Base-by-base conservation (phyloP, 2,797 vertebrate species). In the Gallinago stenura region DNA sequence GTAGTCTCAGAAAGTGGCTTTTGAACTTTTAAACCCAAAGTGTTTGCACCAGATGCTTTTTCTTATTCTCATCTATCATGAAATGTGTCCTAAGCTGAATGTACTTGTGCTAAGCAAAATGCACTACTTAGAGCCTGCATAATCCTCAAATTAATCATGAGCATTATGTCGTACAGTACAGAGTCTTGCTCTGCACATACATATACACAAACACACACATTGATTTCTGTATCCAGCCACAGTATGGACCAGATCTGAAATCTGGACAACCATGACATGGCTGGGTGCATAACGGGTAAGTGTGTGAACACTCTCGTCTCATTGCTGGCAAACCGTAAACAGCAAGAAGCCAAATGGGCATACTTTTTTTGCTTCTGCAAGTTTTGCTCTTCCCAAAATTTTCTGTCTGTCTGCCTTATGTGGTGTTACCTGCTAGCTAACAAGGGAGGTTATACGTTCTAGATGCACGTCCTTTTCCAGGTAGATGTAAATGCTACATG, bases 391-490 rank as follows among this genome's bases (percentile, higher is more conserved):
- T 82, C 31, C 35, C 39, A 83, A 48, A 70, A 4, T 19, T 77
- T 77, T 76, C 28, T 33, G 5, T 37, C 10, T 86, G 26, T 15
- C 46, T 84, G n/a, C 30, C 25, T 20, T n/a, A 30, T 2, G 4
- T 2, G 0, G 8, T 56, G 6, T 33, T 4, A 28, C 57, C 53
- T 61, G 33, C 4, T 30, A 77, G 30, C 9, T 31, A 60, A 0
- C 2, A 45, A 60, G 9, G 10, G 25, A 87, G 16, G 6, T 43
- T 7, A 6, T 39, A 3, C 20, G 11, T 61, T 83, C 30, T 66
- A 43, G 41, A 6, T 54, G 15, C 2, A 12, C 60, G 37, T 69
- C 41, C 26, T 91, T 72, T 89, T 58, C 50, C 61, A 75, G 37
- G 30, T 50, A 37, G 5, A 9, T n/a, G 14, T 50, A 22, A 51